Evolutionary conservation across 2,113 vertebrate species (phyloP), one percentile per base, ranked within the genome.

Genomic region (Romanogobio albipinnatus): DNA sequence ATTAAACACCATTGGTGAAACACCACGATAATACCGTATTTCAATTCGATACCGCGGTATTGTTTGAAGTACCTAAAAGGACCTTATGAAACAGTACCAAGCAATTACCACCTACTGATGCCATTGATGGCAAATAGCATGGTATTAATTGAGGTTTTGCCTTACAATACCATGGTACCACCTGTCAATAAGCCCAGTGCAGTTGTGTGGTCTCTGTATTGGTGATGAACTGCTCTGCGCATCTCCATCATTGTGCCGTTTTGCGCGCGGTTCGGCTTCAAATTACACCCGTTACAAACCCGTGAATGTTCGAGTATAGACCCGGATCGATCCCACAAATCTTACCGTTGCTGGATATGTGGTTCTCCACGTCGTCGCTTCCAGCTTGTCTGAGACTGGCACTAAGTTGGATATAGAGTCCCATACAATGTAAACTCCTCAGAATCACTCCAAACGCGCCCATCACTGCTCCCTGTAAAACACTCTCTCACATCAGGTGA

Each of bases 361-460:
- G 96, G 93, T 96, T 96, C 92, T 96, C 94, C 87, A 94, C 91
- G 87, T 95, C 94, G 84, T 94, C 93, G 89, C 93, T 94, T 90
- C 93, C 94, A 87, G 90, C 91, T 91, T 95, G 94, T 76, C 94
- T 94, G 77, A 95, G 91, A 93, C 94, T 92, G 85, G 92, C 94
- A 91, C 95, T 93, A 94, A 97, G 95, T 95, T 97, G 96, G 89
- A 97, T 91, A 95, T 95, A 97, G 95, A 98, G 96, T 96, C 97
- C 97, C 95, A 97, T 90, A 92, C 94, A 98, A 92, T 97, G 97
- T 90, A 97, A 95, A 93, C 94, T 94, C 95, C 96, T 94, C 93
- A 97, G 94, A 91, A 96, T 94, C 93, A 95, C 89, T 86, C 94
- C 92, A 90, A 97, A 95, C 93, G 95, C 95, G 92, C 95, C 95